Evolutionary conservation across 2,888 invertebrate genomes (phyloP).

Genomic region (Eristalis intricaria): DNA sequence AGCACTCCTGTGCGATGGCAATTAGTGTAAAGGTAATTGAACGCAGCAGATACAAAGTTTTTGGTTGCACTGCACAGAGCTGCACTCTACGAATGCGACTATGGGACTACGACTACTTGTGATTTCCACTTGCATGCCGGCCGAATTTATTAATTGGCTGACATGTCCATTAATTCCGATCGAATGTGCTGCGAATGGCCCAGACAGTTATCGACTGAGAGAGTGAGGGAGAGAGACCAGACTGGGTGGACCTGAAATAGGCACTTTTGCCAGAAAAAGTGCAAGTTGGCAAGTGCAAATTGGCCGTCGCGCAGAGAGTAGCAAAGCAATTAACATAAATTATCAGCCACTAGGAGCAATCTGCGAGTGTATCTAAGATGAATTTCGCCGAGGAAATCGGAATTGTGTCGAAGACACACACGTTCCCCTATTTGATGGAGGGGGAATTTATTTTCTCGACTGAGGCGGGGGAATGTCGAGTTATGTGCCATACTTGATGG

Average conservation of each 20-base stretch:
- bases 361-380: conserved; percentile 13
- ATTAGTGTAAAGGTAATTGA: conserved; percentile 71
- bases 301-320: conserved; percentile 60
- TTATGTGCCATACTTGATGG: conserved; percentile 33
- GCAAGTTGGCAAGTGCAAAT: conserved; percentile 61
- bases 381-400: neutral
- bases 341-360: conserved; percentile 59
- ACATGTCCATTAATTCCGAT: conserved; percentile 81
- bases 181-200: conserved; percentile 68
- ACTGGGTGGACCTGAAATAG: neutral
- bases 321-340: conserved; percentile 70
- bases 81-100: neutral
- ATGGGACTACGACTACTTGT: conserved; percentile 39
- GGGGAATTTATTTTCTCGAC: conserved; percentile 13
- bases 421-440: conserved; percentile 17
- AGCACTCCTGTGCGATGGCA: conserved; percentile 21
- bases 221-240: too few species aligned
- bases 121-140: conserved; percentile 77
- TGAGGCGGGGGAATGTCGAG: conserved; percentile 41
- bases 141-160: conserved; percentile 82
- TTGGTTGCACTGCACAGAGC: conserved; percentile 18
- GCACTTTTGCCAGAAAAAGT: conserved; percentile 14
- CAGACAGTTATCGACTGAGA: neutral
- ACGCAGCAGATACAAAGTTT: conserved; percentile 51
- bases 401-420: neutral